These are phyloP conservation scores for Plecotus auritus DNA, from an alignment of 2,113 vertebrate species.

Conservation along the genomic window DNA sequence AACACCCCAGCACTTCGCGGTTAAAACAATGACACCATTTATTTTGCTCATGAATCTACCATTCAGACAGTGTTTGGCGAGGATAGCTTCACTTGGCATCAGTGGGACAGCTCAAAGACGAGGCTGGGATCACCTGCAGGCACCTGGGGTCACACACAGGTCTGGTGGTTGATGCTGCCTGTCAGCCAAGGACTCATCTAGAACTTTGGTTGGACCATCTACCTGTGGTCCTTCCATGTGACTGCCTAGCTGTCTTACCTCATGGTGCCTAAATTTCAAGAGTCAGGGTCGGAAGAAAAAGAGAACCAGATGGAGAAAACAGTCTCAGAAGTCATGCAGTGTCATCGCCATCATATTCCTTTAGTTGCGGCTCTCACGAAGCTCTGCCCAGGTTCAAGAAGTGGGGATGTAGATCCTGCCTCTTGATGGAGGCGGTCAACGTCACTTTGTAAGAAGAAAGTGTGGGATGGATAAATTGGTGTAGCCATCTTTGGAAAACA, in stretches of 20 bases:
- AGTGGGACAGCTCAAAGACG: neutral
- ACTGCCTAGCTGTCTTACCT: neutral
- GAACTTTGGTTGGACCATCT: neutral
- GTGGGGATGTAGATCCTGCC: neutral
- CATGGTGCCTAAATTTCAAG: neutral
- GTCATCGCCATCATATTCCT: neutral
- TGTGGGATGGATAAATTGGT: neutral
- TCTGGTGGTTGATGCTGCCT: neutral
- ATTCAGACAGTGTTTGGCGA: neutral
- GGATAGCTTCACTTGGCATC: neutral
- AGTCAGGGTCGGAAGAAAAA: neutral
- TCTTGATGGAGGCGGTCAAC: neutral
- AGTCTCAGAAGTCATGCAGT: neutral
- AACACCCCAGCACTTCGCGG: neutral
- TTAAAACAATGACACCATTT: neutral
- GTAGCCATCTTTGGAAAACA: neutral
- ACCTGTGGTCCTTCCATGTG: neutral
- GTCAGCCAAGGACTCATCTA: neutral
- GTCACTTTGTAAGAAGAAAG: neutral
- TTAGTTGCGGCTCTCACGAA: neutral
- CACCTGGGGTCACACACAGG: fast-evolving
- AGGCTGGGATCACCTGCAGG: neutral
- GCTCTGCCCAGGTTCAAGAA: neutral
- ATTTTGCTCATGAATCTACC: neutral
- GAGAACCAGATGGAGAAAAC: neutral